These are phyloP conservation scores for Scolanthus callimorphus DNA, from an alignment of 92 coral and sea anemone genomes.

Conservation along the genomic window DNA sequence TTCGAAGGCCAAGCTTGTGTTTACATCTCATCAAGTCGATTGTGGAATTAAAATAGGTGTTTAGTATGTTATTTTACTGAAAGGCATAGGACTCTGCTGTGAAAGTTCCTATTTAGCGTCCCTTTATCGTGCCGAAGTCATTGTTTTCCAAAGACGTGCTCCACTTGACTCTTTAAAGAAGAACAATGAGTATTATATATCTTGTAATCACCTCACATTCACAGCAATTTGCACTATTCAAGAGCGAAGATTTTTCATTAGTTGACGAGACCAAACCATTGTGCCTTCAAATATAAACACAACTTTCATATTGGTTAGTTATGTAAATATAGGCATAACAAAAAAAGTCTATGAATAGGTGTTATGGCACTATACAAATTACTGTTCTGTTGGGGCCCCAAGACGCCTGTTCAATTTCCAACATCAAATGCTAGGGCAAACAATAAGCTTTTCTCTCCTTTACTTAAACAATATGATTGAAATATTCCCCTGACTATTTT, in stretches of 20 bases:
- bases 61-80: constrained; percentile 22
- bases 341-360: constrained; percentile 36
- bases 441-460: background rate
- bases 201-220: constrained; percentile 58
- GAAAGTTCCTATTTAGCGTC: constrained; percentile 32
- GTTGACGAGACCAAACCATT: constrained; percentile 44
- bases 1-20: too few relatives aligned
- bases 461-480: constrained; percentile 3
- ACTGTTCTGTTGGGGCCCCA: constrained; percentile 3
- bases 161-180: constrained; percentile 46
- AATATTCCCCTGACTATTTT: background rate
- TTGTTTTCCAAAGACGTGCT: constrained; percentile 47
- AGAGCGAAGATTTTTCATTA: constrained; percentile 74
- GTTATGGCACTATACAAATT: constrained; percentile 21
- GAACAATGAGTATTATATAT: constrained; percentile 57
- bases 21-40: background rate
- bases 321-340: constrained; percentile 48
- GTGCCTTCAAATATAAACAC: constrained; percentile 52
- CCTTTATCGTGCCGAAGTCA: constrained; percentile 68
- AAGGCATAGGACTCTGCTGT: constrained; percentile 44
- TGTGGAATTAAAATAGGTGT: constrained; percentile 5
- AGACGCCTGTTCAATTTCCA: background rate
- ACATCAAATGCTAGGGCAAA: background rate
- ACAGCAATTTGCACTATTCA: constrained; percentile 81
- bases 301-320: constrained; percentile 58